A percentile compares a stretch with the other conserved stretches of the same genome.
Evolutionary conservation across 2,888 invertebrate genomes (phyloP).

Genomic region (Trilocha varians): DNA sequence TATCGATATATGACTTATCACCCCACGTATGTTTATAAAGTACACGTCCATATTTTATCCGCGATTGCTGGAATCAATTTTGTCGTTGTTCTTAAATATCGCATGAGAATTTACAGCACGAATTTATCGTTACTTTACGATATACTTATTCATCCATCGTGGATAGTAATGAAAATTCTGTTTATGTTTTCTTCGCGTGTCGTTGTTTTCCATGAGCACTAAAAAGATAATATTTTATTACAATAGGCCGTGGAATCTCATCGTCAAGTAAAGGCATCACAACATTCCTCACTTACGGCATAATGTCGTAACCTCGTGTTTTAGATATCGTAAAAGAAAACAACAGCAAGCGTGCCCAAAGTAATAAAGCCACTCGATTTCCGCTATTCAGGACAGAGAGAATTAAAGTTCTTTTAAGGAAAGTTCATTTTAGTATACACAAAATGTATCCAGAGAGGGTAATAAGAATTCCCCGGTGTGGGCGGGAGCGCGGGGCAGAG

Average conservation of each 20-base stretch:
- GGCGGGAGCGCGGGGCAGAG: slow-evolving; percentile 31
- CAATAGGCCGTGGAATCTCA: slow-evolving; percentile 24
- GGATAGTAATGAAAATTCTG: slow-evolving; percentile 1
- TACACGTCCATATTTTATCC: not conserved
- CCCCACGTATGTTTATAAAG: slow-evolving; percentile 13
- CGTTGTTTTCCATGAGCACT: slow-evolving; percentile 6
- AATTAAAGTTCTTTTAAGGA: slow-evolving; percentile 59
- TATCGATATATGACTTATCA: slow-evolving; percentile 34
- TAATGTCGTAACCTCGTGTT: slow-evolving; percentile 49
- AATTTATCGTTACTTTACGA: not conserved
- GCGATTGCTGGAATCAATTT: not conserved
- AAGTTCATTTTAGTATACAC: slow-evolving; percentile 48
- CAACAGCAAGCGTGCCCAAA: slow-evolving; percentile 47
- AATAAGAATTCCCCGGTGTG: slow-evolving; percentile 53
- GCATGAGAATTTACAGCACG: not conserved
- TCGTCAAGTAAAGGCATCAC: slow-evolving; percentile 26
- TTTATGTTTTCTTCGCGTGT: slow-evolving; percentile 3
- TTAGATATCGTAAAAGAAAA: slow-evolving; percentile 54
- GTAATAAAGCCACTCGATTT: slow-evolving; percentile 59
- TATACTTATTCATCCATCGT: not conserved
- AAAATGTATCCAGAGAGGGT: slow-evolving; percentile 49
- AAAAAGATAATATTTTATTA: slow-evolving; percentile 19
- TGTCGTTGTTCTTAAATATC: not conserved
- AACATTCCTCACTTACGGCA: slow-evolving; percentile 42
- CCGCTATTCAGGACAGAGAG: slow-evolving; percentile 50